Evolutionary conservation across 1,140 invertebrate species (phyloP).

Genomic region (Thalassaphorura encarpata): DNA sequence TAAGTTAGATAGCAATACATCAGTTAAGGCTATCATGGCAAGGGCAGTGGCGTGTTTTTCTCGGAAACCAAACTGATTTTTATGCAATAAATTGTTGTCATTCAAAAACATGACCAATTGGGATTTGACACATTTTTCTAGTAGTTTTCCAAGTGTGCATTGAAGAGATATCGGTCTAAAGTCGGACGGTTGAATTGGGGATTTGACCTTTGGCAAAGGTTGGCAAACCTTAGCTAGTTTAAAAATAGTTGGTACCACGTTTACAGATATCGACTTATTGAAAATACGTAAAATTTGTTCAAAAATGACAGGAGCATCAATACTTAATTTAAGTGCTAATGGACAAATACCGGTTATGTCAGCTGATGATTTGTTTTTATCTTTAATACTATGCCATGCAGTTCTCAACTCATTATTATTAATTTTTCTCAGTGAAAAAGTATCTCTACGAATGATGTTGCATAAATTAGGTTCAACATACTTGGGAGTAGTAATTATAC

Average conservation of each 20-base stretch:
- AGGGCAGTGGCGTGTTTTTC: constrained; percentile 34
- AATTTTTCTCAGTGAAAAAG: neutral
- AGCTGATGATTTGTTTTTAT: neutral
- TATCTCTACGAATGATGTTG: neutral
- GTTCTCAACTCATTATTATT: neutral
- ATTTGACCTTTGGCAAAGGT: constrained; percentile 5
- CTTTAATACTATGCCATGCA: constrained; percentile 3
- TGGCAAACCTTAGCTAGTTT: constrained; percentile 8
- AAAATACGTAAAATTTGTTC: neutral
- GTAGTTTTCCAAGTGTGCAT: constrained; percentile 3
- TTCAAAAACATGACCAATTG: constrained; percentile 1
- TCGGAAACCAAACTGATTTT: constrained; percentile 39
- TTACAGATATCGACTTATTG: neutral
- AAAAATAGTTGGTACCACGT: neutral
- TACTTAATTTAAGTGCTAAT: neutral
- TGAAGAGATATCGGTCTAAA: constrained; percentile 4
- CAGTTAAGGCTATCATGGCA: constrained; percentile 36
- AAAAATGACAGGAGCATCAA: neutral
- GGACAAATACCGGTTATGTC: constrained; percentile 1
- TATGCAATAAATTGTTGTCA: neutral
- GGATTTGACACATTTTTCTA: constrained; percentile 5
- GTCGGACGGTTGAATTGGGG: neutral
- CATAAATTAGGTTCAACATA: neutral
- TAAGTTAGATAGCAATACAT: constrained; percentile 34
- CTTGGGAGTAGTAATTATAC: neutral